A percentile compares a stretch with the other conserved stretches of the same genome.
Conservation (phyloP, 2,113 vertebrate species). For the Corythornis vintsioides region DNA sequence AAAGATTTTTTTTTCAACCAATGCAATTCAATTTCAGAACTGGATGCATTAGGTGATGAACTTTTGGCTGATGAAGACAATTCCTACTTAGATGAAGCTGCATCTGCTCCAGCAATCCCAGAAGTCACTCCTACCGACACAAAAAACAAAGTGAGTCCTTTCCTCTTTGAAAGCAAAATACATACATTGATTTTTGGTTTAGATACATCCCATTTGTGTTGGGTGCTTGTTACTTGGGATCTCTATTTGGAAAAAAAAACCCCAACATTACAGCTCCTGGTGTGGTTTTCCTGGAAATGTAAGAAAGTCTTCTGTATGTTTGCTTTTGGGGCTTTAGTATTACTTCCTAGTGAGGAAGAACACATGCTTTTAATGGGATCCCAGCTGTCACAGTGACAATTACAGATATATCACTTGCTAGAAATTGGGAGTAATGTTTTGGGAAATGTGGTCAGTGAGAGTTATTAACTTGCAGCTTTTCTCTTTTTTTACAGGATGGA, state of each 20-base stretch:
- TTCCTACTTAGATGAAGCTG: slow-evolving; percentile 94
- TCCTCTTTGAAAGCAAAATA: neutral
- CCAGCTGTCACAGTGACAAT: neutral
- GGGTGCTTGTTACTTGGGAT: neutral
- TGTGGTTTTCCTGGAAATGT: neutral
- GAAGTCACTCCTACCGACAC: slow-evolving; percentile 88
- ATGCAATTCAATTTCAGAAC: slow-evolving; percentile 77
- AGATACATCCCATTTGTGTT: neutral
- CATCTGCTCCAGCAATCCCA: slow-evolving; percentile 91
- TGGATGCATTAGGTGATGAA: slow-evolving; percentile 95
- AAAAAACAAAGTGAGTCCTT: slow-evolving; percentile 85
- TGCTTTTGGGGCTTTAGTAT: neutral
- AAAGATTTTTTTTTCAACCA: neutral
- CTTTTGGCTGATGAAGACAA: slow-evolving; percentile 93
- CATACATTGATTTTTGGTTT: neutral
- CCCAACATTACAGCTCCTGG: neutral
- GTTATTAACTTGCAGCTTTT: neutral
- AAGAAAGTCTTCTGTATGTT: neutral
- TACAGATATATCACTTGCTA: neutral
- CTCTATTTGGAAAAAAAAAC: neutral
- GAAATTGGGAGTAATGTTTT: neutral
- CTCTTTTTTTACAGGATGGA: slow-evolving; percentile 85
- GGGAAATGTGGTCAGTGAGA: neutral
- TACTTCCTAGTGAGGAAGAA: neutral
- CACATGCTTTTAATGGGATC: neutral